Evolutionary conservation across 2,888 invertebrate genomes (phyloP).

Genomic region (Lottia gigantea): DNA sequence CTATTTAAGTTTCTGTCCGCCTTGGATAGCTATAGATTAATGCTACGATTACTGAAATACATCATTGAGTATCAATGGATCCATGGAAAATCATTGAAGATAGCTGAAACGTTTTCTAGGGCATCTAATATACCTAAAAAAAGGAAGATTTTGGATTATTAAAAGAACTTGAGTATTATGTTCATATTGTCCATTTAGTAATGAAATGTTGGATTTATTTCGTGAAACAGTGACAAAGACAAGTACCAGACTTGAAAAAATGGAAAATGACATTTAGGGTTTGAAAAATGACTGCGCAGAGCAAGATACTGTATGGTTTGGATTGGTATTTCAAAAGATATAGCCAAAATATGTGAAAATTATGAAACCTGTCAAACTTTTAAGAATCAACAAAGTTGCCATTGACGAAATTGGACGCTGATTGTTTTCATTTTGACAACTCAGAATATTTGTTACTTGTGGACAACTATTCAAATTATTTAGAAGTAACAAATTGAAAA

Average conservation of each 20-base stretch:
- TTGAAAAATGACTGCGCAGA: background rate
- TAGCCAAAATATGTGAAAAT: no score
- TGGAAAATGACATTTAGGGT: no score
- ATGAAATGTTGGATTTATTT: no score
- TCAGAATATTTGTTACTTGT: slow-evolving; percentile 11
- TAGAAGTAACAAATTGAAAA: no score
- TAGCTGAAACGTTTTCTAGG: background rate
- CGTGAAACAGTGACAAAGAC: background rate
- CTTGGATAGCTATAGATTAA: slow-evolving; percentile 1
- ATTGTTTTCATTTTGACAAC: no score
- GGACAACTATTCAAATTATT: background rate
- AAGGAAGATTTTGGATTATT: background rate
- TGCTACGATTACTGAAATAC: slow-evolving; percentile 13
- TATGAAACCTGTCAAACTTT: background rate
- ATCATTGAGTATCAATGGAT: slow-evolving; percentile 12
- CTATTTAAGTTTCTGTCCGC: slow-evolving; percentile 3
- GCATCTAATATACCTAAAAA: background rate
- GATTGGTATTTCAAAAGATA: background rate
- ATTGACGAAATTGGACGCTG: background rate
- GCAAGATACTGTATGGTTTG: background rate
- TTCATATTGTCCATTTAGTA: no score
- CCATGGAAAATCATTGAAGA: slow-evolving; percentile 10
- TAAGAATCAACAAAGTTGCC: background rate
- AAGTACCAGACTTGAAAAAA: background rate
- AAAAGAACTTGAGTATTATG: slow-evolving; percentile 3